Evolutionary conservation across 2,797 vertebrate genomes (phyloP), one percentile per base, ranked within the genome.

Genomic region (Tenualosa ilisha): DNA sequence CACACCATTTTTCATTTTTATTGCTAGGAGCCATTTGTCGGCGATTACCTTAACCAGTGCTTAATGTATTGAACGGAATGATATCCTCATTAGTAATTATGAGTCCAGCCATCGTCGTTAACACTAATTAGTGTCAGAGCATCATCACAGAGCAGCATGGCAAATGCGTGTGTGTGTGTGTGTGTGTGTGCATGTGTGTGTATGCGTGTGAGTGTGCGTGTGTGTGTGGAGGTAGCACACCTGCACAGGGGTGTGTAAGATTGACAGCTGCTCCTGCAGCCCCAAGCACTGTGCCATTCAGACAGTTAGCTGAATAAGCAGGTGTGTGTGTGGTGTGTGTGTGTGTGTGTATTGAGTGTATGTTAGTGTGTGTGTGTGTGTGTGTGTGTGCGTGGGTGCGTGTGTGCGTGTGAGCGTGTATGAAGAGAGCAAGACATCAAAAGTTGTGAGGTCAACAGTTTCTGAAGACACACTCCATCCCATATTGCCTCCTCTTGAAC

Each of bases 1-100:
- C 3, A 63, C 20, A 63, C 59, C n/a, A 88, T 88, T 85, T 83
- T 61, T 72, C 54, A 83, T 81, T 84, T 85, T 82, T 84, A 37
- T 61, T 65, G 79, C 68, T 61, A 22, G 24, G 63, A 72, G 84
- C 84, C 53, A 85, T 85, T 85, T 85, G 86, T 83, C 85, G 85
- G 53, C 53, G 11, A 85, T 88, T 88, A 88, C 82, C 82, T 85
- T 89, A 86, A 88, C 82, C 43, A 26, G 54, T 89, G 81, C 85
- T 89, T 84, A 87, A 89, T 87, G 89, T 86, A 87, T 83, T 86
- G 79, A 49, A 84, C 50, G 59, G 81, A 88, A 85, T 84, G 84
- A 87, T 86, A 65, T 24, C 61, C 31, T 87, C 72, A 83, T 43
- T 81, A 87, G 84, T 86, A 86, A 87, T 87, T 82, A 89, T 81